Conservation (phyloP, 30 jellyfish, hydroid and myxozoan genomes). For the Clytia hemisphaerica region DNA sequence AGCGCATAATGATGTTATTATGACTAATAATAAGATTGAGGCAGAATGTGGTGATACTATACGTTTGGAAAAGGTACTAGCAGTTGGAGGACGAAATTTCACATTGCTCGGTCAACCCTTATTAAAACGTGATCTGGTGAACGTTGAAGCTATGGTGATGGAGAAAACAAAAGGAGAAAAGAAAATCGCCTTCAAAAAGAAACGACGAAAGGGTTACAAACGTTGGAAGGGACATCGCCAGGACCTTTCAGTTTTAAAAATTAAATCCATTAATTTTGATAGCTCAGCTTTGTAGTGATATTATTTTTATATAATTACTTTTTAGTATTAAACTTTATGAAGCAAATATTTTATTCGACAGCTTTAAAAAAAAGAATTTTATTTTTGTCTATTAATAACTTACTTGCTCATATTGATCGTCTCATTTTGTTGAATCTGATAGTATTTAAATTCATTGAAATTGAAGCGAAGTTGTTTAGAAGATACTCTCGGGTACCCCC, state of each 20-base stretch:
- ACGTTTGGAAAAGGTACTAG: conserved; percentile 62
- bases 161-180: conserved; percentile 81
- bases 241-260: conserved; percentile 29
- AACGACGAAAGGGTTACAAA: conserved; percentile 79
- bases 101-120: conserved; percentile 86
- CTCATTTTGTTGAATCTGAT: too few species aligned
- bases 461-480: too few species aligned
- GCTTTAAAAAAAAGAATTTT: too few species aligned
- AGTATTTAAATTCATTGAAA: too few species aligned
- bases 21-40: conserved; percentile 37
- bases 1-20: conserved; percentile 60
- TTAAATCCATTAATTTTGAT: conserved; percentile 13
- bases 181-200: conserved; percentile 67
- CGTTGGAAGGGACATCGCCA: conserved; percentile 69
- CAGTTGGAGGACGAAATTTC: conserved; percentile 83
- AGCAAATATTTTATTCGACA: too few species aligned
- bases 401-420: too few species aligned
- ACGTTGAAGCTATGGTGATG: conserved; percentile 72
- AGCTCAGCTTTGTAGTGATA: too few species aligned
- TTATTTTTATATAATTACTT: too few species aligned
- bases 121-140: conserved; percentile 37
- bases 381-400: too few species aligned
- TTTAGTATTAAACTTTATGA: too few species aligned
- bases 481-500: too few species aligned
- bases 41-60: conserved; percentile 87